Conservation (phyloP, 2,888 invertebrate species). For the Heliconius aoede region DNA sequence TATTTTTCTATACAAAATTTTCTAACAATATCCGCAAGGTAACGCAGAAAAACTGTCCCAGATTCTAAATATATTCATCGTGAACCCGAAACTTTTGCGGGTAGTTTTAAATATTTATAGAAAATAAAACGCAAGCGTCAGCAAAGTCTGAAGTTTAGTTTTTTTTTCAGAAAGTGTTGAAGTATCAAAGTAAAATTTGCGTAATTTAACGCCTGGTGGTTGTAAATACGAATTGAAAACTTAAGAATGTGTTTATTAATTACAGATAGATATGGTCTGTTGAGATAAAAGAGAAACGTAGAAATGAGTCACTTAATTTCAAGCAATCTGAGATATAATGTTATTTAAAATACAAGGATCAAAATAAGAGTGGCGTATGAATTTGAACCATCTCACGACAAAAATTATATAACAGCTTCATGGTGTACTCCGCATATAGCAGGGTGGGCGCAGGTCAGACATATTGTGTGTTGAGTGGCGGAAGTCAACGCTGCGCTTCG, state of each 20-base stretch:
- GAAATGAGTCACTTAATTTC: too few relatives aligned
- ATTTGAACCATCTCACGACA: too few relatives aligned
- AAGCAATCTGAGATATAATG: too few relatives aligned
- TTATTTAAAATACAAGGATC: too few relatives aligned
- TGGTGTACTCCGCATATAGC: neutral
- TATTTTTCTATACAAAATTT: neutral
- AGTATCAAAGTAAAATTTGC: conserved; percentile 11
- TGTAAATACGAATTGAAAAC: neutral
- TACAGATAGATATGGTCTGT: neutral
- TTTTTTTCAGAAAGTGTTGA: conserved; percentile 10
- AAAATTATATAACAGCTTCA: too few relatives aligned
- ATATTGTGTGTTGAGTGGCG: neutral
- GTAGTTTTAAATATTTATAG: conserved; percentile 41
- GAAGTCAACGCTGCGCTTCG: neutral
- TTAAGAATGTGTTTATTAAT: neutral
- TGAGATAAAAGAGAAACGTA: neutral
- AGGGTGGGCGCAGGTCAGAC: neutral
- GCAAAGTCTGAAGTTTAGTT: conserved; percentile 24
- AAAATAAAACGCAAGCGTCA: conserved; percentile 33
- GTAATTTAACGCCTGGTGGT: neutral
- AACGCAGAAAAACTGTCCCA: conserved; percentile 21
- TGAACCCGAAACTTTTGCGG: conserved; percentile 38
- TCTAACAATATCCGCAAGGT: conserved; percentile 10
- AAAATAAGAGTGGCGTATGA: too few relatives aligned
- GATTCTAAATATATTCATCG: conserved; percentile 40